Evolutionary conservation across 23 tunicate genomes (phyloP).

Genomic region (Trididemnum clinides): DNA sequence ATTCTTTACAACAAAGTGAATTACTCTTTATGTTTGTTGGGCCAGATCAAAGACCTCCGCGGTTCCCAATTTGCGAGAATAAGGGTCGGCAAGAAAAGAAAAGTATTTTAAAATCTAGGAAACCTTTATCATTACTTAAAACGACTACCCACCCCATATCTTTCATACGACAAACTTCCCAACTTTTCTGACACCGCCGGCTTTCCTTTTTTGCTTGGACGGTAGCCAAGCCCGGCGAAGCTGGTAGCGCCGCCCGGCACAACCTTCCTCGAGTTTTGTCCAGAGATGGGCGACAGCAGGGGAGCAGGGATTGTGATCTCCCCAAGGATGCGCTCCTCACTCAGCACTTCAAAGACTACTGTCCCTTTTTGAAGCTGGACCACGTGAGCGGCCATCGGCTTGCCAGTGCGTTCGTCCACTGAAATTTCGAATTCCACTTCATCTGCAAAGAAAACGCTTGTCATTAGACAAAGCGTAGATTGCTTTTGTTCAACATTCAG

Average conservation of each 20-base stretch:
- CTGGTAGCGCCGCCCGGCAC: slow-evolving; percentile 65
- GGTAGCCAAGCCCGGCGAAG: slow-evolving; percentile 66
- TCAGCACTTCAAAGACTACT: slow-evolving; percentile 88
- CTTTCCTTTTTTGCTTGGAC: slow-evolving; percentile 88
- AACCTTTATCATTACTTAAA: background rate
- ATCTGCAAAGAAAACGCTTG: too few species aligned
- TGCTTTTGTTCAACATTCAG: too few species aligned
- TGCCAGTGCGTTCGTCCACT: slow-evolving; percentile 95
- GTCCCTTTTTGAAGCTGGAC: slow-evolving; percentile 92
- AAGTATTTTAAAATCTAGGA: too few species aligned
- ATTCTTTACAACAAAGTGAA: too few species aligned
- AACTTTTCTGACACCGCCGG: slow-evolving; percentile 60
- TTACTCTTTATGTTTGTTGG: too few species aligned
- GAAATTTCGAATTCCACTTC: slow-evolving; percentile 98
- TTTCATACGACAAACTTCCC: slow-evolving; percentile 90
- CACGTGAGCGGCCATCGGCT: slow-evolving; percentile 93
- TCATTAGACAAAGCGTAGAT: too few species aligned
- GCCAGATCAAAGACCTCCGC: too few species aligned
- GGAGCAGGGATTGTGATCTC: slow-evolving; percentile 92
- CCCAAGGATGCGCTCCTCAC: slow-evolving; percentile 92
- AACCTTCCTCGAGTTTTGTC: slow-evolving; percentile 36
- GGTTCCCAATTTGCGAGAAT: too few species aligned
- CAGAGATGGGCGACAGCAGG: slow-evolving; percentile 56
- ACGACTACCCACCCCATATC: slow-evolving; percentile 78
- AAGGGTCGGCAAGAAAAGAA: too few species aligned